A percentile compares a stretch with the other conserved stretches of the same genome.
Evolutionary conservation across 2,797 vertebrate genomes (phyloP).

Genomic region (Hylomyscus alleni): DNA sequence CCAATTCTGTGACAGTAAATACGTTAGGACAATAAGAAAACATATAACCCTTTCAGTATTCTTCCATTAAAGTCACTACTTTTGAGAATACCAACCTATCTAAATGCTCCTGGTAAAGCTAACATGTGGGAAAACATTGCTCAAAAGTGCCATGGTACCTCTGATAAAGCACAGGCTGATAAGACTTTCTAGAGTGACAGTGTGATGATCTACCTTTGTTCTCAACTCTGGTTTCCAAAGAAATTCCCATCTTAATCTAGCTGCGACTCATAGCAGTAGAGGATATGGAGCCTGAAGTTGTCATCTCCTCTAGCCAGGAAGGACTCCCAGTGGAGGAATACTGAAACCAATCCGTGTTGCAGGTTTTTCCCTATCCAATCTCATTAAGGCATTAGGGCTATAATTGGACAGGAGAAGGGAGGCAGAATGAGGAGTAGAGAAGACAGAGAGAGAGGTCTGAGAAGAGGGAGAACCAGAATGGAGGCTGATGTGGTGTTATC

Average conservation of each 20-base stretch:
- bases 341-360: no score
- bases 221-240: conserved; percentile 38
- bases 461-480: no score
- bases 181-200: background rate
- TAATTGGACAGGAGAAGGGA: no score
- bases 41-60: background rate
- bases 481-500: no score
- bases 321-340: background rate
- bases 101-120: conserved; percentile 13
- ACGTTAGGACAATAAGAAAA: conserved; percentile 33
- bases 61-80: conserved; percentile 18
- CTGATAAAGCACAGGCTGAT: background rate
- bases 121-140: background rate
- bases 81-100: background rate
- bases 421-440: no score
- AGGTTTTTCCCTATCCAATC: no score
- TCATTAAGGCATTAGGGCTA: no score
- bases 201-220: background rate
- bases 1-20: background rate
- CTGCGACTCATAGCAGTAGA: background rate
- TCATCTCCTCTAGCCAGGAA: background rate
- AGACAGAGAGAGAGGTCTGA: no score
- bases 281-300: background rate
- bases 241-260: background rate
- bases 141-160: background rate